These are phyloP conservation scores for Hypotaenidia okinawae DNA, from an alignment of 2,797 vertebrate species.

Conservation along the genomic window DNA sequence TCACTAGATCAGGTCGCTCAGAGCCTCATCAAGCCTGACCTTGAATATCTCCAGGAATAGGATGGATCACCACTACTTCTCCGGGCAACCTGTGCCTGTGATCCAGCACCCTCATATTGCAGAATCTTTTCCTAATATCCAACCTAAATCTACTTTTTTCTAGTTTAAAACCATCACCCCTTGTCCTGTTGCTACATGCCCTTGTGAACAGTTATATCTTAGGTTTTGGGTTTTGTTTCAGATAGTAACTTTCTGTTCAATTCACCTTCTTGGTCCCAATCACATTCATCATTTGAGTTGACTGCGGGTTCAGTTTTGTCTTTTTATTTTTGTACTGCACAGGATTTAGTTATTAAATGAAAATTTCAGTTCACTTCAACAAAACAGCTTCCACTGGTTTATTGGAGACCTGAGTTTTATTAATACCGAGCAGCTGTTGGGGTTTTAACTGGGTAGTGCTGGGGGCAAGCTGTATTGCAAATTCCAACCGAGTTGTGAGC, in stretches of 20 bases:
- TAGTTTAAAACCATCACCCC: no score
- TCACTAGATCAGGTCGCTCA: no score
- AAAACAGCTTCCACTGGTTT: background rate
- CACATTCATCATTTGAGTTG: background rate
- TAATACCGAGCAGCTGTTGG: background rate
- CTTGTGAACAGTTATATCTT: no score
- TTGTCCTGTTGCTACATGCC: no score
- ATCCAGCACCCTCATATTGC: no score
- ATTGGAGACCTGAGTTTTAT: slow-evolving; percentile 2
- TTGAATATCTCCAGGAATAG: no score
- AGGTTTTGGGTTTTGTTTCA: background rate
- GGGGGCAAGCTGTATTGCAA: background rate
- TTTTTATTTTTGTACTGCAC: background rate
- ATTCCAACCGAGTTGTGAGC: background rate
- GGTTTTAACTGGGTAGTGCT: background rate
- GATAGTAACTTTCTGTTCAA: background rate
- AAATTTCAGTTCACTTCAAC: background rate
- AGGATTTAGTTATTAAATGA: background rate
- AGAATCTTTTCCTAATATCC: no score
- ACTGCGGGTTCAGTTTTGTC: background rate
- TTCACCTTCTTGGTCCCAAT: background rate
- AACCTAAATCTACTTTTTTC: no score
- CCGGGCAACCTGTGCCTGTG: no score
- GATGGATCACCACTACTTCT: no score
- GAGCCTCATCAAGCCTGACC: no score